Base-by-base conservation (phyloP, 2,797 vertebrate species). In the Lutjanus campechanus region DNA sequence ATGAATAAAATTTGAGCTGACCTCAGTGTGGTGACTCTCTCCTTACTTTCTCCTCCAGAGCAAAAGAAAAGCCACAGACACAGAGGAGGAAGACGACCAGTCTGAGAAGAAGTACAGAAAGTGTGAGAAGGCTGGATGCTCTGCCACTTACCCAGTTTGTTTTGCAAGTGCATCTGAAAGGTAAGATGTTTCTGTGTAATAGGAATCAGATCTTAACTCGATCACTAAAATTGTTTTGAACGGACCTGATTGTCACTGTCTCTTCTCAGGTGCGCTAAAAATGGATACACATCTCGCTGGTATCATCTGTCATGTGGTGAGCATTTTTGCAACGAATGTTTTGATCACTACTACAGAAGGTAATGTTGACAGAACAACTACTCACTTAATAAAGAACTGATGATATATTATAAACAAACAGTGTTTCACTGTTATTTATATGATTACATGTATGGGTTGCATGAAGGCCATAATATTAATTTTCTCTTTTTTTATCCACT, bases 271-370 rank as follows among this genome's bases (percentile, higher is more conserved):
- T 99, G 98, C 86, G 98, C 98, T 63, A 99, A 98, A 91, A 99
- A 99, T 50, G 98, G 98, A 11, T 99, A 99, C 81, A 99, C 98
- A 0, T 99, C 98, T 9, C 96, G 98, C 73, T 99, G 98, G 98
- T 99, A 99, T 90, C 98, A 99, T 73, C 95, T 99, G 36, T 99
- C 98, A 51, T 99, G 98, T 69, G 98, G 98, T 7, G 98, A 99
- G 67, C 98, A 99, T 92, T 99, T 99, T 91, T 99, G 98, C 93
- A 99, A 99, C 36, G 98, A 99, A 86, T 99, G 98, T 85, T 99
- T 99, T 85, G 98, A 99, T 90, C 96, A 99, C 93, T 99, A 98
- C 91, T 99, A 99, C 89, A 95, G 98, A 95, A 99, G 98, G 98
- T 99, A 94, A 83, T 11, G 49, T 44, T 40, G 44, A 77, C 29